Evolutionary conservation across 2,113 vertebrate species (phyloP).

Genomic region (Phalacrocorax pelagicus): DNA sequence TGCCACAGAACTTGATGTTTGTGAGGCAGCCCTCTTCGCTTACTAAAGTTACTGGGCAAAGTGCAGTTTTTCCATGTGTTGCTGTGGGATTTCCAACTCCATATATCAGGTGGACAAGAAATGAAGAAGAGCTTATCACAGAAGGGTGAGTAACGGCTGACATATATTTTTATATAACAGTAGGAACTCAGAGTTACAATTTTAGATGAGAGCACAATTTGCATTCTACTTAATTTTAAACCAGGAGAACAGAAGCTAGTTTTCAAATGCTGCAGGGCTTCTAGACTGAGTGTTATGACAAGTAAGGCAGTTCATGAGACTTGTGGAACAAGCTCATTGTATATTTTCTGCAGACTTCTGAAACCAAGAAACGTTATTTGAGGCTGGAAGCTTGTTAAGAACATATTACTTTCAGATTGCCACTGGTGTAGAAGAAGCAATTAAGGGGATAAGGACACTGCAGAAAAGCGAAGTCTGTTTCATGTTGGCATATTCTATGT

Average conservation of each 20-base stretch:
- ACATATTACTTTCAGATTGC: background rate
- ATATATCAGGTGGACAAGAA: conserved; percentile 78
- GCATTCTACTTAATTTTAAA: background rate
- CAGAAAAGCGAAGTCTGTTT: background rate
- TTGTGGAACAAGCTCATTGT: background rate
- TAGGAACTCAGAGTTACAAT: fast-evolving
- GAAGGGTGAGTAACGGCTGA: conserved; percentile 77
- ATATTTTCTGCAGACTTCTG: background rate
- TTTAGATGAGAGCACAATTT: background rate
- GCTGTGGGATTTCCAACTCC: conserved; percentile 78
- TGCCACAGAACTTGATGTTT: conserved; percentile 76
- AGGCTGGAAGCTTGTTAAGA: background rate
- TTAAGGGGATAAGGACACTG: background rate
- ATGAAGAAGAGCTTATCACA: conserved; percentile 76
- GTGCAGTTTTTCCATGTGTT: conserved; percentile 83
- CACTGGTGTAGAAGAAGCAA: background rate
- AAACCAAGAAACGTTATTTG: background rate
- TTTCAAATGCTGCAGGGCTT: background rate
- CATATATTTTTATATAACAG: fast-evolving
- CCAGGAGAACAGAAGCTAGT: background rate
- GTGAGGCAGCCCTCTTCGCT: conserved; percentile 77
- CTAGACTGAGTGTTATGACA: background rate
- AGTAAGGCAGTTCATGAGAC: background rate
- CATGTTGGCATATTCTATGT: background rate
- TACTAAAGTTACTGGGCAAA: conserved; percentile 77